Percentiles rank a stretch among this genome's conserved stretches.
These are phyloP conservation scores for Pentalonia nigronervosa DNA, from an alignment of 1,140 invertebrate genomes.

Conservation along the genomic window DNA sequence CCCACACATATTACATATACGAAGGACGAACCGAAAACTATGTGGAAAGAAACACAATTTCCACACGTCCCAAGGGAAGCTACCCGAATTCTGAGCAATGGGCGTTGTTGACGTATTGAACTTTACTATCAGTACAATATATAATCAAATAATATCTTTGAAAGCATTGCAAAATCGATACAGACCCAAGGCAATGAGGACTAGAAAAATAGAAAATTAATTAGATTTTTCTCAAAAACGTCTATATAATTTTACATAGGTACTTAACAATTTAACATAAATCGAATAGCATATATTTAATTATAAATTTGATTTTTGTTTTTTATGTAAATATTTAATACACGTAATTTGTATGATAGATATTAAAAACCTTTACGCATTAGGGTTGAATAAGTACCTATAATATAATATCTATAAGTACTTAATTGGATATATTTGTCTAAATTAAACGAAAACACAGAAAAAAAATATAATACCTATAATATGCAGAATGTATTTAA, in stretches of 20 bases:
- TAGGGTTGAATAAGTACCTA: neutral
- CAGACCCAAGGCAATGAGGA: neutral
- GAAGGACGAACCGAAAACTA: neutral
- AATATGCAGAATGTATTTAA: neutral
- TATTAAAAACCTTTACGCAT: neutral
- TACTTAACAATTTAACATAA: too few relatives aligned
- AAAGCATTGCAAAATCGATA: neutral
- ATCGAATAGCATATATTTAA: too few relatives aligned
- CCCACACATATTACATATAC: neutral
- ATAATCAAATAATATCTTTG: neutral
- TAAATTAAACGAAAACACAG: too few relatives aligned
- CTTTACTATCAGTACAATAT: slow-evolving; percentile 6
- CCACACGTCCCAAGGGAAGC: neutral
- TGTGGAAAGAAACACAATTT: neutral
- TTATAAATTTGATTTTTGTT: neutral
- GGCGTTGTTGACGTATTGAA: neutral
- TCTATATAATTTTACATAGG: neutral
- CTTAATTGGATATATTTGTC: neutral
- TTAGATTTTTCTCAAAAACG: too few relatives aligned
- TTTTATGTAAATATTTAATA: neutral
- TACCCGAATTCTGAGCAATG: neutral
- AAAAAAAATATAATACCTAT: neutral
- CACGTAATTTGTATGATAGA: too few relatives aligned
- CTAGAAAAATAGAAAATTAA: neutral
- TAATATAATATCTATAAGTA: neutral